Percentiles rank a stretch among this genome's conserved stretches.
phyloP scores from a whole-genome alignment of 2,797 vertebrate species.

The Enteromius unitaeniatus region DNA sequence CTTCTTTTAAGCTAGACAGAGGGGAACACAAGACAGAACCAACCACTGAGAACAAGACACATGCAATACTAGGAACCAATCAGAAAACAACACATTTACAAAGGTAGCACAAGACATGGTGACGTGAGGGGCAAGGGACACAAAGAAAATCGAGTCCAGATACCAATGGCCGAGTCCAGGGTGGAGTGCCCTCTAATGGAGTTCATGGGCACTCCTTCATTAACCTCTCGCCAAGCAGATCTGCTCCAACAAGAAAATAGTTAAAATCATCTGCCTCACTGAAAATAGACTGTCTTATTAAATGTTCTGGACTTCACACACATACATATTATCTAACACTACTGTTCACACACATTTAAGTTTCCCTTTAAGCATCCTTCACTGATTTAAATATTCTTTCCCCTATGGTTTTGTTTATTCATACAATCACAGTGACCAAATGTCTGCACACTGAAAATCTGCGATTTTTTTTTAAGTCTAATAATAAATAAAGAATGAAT shows the following conservation, averaged over 20 bases:
- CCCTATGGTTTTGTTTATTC: background rate
- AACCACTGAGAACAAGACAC: too few relatives aligned
- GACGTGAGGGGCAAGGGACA: too few relatives aligned
- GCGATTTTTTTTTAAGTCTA: background rate
- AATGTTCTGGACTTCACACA: constrained; percentile 13
- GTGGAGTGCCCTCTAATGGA: too few relatives aligned
- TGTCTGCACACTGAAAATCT: background rate
- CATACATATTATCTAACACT: background rate
- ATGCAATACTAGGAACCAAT: too few relatives aligned
- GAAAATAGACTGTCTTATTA: constrained; percentile 31
- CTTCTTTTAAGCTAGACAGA: too few relatives aligned
- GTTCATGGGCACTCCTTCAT: too few relatives aligned
- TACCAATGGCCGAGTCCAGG: too few relatives aligned
- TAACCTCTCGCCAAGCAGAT: constrained; percentile 43
- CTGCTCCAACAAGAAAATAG: background rate
- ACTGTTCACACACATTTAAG: background rate
- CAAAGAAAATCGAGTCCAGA: too few relatives aligned
- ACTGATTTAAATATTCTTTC: background rate
- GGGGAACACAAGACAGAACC: too few relatives aligned
- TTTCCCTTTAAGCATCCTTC: background rate
- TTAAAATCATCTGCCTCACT: too few relatives aligned
- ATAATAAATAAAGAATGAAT: background rate
- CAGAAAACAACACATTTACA: too few relatives aligned
- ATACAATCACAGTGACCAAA: background rate
- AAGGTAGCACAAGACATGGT: too few relatives aligned